These are phyloP conservation scores for Pseudopodoces humilis DNA, from an alignment of 2,113 vertebrate species.

Conservation along the genomic window DNA sequence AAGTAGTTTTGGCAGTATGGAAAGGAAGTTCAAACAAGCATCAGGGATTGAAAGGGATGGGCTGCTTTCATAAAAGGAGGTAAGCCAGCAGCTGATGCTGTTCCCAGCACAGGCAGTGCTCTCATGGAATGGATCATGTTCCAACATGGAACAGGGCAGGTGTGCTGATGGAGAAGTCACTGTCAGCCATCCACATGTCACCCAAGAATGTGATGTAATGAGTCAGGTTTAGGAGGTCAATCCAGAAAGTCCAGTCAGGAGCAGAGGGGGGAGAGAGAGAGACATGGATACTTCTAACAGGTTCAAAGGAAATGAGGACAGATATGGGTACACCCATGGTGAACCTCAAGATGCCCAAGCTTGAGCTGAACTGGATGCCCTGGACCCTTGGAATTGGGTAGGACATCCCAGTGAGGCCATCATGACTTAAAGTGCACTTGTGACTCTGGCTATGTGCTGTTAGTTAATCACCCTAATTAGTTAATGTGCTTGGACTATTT, in stretches of 20 bases:
- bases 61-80: not conserved
- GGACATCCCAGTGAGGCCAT: not conserved
- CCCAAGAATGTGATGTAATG: not conserved
- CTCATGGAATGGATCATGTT: accelerated
- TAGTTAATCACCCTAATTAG: not conserved
- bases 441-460: not conserved
- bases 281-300: not conserved
- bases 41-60: not conserved
- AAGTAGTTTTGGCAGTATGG: not conserved
- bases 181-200: not conserved
- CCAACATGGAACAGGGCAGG: not conserved
- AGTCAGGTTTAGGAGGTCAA: not conserved
- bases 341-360: not conserved
- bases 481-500: not conserved
- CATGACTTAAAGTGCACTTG: not conserved
- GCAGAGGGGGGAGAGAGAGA: not conserved
- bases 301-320: not conserved
- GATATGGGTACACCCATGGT: not conserved
- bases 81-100: not conserved
- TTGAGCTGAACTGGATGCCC: not conserved
- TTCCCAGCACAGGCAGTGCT: not conserved
- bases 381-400: not conserved
- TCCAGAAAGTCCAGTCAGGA: not conserved
- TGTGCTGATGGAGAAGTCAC: not conserved
- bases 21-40: not conserved